Evolutionary conservation across 2,888 invertebrate species (phyloP), one percentile per base, ranked within the genome.

Genomic region (Chironomus tentans): DNA sequence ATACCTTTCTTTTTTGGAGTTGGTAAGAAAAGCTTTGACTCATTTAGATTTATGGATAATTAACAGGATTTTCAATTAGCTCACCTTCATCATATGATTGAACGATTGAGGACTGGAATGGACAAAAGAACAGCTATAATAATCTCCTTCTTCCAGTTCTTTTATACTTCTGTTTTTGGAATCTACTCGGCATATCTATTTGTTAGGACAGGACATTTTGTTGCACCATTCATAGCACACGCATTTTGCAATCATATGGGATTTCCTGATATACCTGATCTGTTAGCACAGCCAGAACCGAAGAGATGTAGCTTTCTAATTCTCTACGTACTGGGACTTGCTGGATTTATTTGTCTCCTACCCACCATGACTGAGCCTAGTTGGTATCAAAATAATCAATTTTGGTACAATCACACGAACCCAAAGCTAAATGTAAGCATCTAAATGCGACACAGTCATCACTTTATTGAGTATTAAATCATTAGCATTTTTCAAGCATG

Each of bases 181-280:
- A 92, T 92, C 70, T 98, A 98, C 83, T 96, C 97, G 5, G 93
- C 97, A n/a, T 96, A 91, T 82, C 84, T 97, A 70, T 95, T 97
- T 84, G 87, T 92, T 10, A 89, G 92, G 82, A 97, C 97, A 2
- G 95, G 96, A 50, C 96, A 97, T 83, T 89, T 97, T 79, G 86
- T 91, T 18, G 94, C 97, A 0, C 93, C 95, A 3, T 89, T 97
- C 79, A 83, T 95, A 15, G 95, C 92, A 1, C 98, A 98, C 83
- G 92, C 94, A 47, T 96, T 97, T 83, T 98, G 98, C 84, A 98
- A 98, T 84, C 93, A 95, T 83, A 96, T 98, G 95, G 97, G 97
- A 6, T 92, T 97, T 81, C 97, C 97, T 0, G 93, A 96, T 82
- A 87, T 97, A 78, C 86, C 87, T 3, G 95, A 92, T 81, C 84